These are phyloP conservation scores for Synaphobranchus kaupii DNA, from an alignment of 2,797 vertebrate species.

Conservation along the genomic window DNA sequence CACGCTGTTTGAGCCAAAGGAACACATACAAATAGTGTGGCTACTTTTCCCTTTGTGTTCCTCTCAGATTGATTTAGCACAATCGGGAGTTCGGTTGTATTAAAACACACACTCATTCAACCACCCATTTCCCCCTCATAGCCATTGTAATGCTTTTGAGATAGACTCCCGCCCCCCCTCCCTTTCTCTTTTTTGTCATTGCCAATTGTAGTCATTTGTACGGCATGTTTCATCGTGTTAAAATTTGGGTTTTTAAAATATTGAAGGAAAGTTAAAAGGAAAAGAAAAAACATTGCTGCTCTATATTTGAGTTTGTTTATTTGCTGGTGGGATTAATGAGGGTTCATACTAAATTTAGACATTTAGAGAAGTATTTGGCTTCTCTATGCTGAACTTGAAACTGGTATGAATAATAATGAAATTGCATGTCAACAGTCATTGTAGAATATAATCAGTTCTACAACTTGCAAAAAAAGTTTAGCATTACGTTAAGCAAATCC, in stretches of 20 bases:
- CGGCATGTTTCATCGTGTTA: background rate
- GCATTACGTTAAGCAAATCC: background rate
- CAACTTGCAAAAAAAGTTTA: background rate
- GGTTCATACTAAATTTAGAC: background rate
- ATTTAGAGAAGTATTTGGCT: background rate
- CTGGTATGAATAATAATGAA: background rate
- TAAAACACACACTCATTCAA: slow-evolving; percentile 69
- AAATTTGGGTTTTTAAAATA: background rate
- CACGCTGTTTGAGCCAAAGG: slow-evolving; percentile 63
- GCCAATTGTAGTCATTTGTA: slow-evolving; percentile 6
- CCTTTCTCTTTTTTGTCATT: background rate
- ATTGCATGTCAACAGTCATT: background rate
- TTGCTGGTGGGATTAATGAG: background rate
- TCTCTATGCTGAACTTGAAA: background rate
- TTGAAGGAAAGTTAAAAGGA: background rate
- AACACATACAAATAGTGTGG: slow-evolving; percentile 69
- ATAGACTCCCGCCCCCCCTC: background rate
- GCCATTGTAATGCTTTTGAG: slow-evolving; percentile 30
- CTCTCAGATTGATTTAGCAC: slow-evolving; percentile 67
- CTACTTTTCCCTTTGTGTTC: slow-evolving; percentile 59
- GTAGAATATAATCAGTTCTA: background rate
- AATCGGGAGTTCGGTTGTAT: slow-evolving; percentile 63
- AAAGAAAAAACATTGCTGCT: background rate
- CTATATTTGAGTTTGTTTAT: background rate
- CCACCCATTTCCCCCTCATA: slow-evolving; percentile 67